Percentiles rank a stretch among this genome's conserved stretches.
Conservation (phyloP, 2,113 vertebrate genomes). For the Phrynocephalus versicolor region DNA sequence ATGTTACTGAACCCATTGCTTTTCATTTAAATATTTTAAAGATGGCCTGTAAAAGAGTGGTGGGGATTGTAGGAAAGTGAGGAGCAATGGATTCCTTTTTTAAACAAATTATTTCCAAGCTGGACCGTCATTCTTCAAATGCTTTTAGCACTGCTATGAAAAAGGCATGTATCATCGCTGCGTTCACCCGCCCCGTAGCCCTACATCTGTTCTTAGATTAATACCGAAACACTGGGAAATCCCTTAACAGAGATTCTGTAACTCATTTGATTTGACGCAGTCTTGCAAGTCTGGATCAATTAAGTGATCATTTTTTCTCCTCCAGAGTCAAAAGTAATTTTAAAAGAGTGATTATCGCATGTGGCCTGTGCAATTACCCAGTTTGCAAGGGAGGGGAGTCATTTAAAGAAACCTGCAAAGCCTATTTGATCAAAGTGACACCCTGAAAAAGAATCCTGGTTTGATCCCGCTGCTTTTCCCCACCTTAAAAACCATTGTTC, state of each 20-base stretch:
- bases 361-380: background rate
- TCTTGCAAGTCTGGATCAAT: background rate
- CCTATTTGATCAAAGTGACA: background rate
- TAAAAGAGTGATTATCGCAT: background rate
- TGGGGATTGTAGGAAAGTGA: background rate
- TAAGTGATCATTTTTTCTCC: background rate
- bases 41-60: background rate
- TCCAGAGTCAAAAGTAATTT: background rate
- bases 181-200: background rate
- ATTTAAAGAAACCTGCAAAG: background rate
- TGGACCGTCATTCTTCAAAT: background rate
- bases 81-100: background rate
- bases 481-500: background rate
- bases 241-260: background rate
- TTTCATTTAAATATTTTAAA: background rate
- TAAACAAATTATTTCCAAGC: background rate
- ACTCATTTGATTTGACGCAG: background rate
- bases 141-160: background rate
- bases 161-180: background rate
- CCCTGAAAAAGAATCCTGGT: background rate
- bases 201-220: background rate
- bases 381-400: background rate
- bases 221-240: background rate
- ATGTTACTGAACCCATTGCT: background rate
- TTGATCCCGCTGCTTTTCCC: background rate